Conservation (phyloP, 2,797 vertebrate genomes). For the Coreius guichenoti region DNA sequence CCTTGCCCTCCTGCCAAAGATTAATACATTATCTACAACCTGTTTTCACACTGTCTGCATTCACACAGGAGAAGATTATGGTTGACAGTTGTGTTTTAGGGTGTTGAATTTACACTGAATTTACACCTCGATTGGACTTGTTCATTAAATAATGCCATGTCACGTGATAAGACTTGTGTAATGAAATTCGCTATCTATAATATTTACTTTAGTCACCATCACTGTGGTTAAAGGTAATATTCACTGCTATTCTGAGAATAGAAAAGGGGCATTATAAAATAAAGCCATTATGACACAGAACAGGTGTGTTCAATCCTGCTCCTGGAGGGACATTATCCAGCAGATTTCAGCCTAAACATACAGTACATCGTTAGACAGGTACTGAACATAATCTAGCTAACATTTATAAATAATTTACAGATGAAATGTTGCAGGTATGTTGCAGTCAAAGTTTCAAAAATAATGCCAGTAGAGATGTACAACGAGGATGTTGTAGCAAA, state of each 20-base stretch:
- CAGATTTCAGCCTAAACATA: neutral
- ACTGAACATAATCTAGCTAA: neutral
- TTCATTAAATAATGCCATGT: too few species aligned
- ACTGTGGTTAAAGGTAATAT: neutral
- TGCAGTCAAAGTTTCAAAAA: too few species aligned
- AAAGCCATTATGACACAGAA: neutral
- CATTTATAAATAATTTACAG: too few species aligned
- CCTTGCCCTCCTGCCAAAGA: neutral
- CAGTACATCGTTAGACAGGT: neutral
- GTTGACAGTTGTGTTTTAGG: neutral
- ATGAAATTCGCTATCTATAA: neutral
- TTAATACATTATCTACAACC: neutral
- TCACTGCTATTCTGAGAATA: neutral
- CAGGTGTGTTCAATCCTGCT: neutral
- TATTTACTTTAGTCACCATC: neutral
- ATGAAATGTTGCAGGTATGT: too few species aligned
- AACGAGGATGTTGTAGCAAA: neutral
- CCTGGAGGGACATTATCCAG: neutral
- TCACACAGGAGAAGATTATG: neutral
- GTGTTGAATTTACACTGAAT: too few species aligned
- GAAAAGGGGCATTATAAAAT: neutral
- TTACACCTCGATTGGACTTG: neutral
- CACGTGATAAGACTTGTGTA: too few species aligned
- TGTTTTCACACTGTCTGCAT: neutral
- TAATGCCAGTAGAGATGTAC: neutral